Evolutionary conservation across 64 coral and sea anemone species (phyloP).

Genomic region (Acropora tenuis): DNA sequence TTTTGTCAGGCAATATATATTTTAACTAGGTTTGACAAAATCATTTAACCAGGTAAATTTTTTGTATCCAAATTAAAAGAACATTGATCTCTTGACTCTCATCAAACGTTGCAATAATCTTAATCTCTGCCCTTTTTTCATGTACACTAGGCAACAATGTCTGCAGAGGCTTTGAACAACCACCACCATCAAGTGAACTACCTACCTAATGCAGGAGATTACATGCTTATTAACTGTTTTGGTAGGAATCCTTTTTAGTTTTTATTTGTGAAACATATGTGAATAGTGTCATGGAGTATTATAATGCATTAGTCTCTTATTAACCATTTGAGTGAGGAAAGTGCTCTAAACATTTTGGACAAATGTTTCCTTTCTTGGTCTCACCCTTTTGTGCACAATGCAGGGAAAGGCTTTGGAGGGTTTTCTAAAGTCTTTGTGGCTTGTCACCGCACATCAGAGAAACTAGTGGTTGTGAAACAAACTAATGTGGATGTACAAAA

Average conservation of each 20-base stretch:
- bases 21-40: too few relatives aligned
- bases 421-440: slow-evolving; percentile 70
- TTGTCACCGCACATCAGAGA: slow-evolving; percentile 63
- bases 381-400: background rate
- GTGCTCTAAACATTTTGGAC: too few relatives aligned
- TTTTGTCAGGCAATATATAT: too few relatives aligned
- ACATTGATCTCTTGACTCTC: too few relatives aligned
- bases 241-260: background rate
- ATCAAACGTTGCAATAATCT: too few relatives aligned
- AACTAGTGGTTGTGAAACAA: slow-evolving; percentile 79
- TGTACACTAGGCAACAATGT: slow-evolving; percentile 23
- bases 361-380: too few relatives aligned
- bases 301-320: background rate
- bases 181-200: slow-evolving; percentile 22
- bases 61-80: too few relatives aligned
- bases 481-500: slow-evolving; percentile 90
- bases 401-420: slow-evolving; percentile 69
- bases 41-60: too few relatives aligned
- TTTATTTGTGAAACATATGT: background rate
- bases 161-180: slow-evolving; percentile 29
- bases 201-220: slow-evolving; percentile 45
- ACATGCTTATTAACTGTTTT: slow-evolving; percentile 26
- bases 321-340: too few relatives aligned
- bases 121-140: background rate
- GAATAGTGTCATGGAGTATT: too few relatives aligned